Evolutionary conservation across 2,113 vertebrate genomes (phyloP).

Genomic region (Tapirus terrestris): DNA sequence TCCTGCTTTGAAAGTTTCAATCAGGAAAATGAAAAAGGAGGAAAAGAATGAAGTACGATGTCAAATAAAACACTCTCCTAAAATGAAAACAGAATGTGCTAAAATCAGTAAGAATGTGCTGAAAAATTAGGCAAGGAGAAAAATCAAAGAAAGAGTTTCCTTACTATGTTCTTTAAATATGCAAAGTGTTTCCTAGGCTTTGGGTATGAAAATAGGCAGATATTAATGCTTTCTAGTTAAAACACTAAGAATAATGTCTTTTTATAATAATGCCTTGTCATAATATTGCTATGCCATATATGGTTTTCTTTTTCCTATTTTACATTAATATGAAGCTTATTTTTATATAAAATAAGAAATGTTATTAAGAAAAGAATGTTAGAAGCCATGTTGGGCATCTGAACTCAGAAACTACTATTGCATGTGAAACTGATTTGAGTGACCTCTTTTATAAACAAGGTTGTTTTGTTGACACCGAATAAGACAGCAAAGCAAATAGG

Average conservation of each 20-base stretch:
- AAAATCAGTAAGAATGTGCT: not conserved
- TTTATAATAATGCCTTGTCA: not conserved
- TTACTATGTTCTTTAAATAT: not conserved
- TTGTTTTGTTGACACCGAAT: not conserved
- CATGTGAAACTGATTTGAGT: not conserved
- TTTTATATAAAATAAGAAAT: not conserved
- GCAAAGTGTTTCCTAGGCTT: not conserved
- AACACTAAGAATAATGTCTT: not conserved
- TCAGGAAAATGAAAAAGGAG: constrained; percentile 42
- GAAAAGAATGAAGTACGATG: constrained; percentile 51
- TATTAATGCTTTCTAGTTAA: constrained; percentile 3
- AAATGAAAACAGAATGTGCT: constrained; percentile 42
- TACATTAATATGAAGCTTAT: constrained; percentile 5
- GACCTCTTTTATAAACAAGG: not conserved
- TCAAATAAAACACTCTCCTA: constrained; percentile 14
- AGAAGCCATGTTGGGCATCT: not conserved
- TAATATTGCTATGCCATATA: not conserved
- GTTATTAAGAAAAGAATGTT: not conserved
- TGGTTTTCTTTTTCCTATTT: not conserved
- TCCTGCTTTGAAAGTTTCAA: constrained; percentile 56
- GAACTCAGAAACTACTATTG: not conserved
- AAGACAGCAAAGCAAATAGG: constrained; percentile 26
- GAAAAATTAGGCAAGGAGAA: not conserved
- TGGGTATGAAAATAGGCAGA: not conserved
- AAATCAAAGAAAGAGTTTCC: constrained; percentile 3